Evolutionary conservation across 2,888 invertebrate species (phyloP).

Genomic region (Standfussiana lucernea): DNA sequence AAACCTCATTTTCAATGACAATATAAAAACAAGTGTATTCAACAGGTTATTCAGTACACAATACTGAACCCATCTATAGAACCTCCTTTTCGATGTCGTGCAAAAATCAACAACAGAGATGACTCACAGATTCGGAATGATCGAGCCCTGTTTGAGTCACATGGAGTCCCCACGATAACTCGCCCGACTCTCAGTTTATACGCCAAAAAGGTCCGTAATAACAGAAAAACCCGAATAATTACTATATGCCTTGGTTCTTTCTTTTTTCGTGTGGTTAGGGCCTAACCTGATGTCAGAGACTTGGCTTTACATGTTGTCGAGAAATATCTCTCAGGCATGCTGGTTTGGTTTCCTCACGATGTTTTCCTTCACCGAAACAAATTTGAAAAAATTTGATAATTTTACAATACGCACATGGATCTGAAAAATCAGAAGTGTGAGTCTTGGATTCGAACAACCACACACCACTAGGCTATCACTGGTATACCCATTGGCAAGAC

Average conservation of each 20-base stretch:
- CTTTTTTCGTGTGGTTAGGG: neutral
- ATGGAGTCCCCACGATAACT: neutral
- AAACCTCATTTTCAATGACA: slow-evolving; percentile 4
- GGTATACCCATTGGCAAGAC: no score
- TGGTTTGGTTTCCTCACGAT: neutral
- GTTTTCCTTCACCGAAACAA: neutral
- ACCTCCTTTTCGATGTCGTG: slow-evolving; percentile 48
- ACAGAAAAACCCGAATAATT: neutral
- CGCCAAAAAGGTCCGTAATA: neutral
- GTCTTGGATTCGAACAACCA: no score
- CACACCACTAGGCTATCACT: no score
- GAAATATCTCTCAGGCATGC: neutral
- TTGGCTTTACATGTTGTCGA: neutral
- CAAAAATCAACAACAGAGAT: slow-evolving; percentile 42
- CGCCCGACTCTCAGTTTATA: neutral
- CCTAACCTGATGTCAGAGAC: neutral
- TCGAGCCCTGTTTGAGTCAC: neutral
- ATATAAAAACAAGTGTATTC: neutral
- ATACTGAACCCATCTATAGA: neutral
- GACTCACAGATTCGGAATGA: slow-evolving; percentile 40
- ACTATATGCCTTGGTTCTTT: neutral
- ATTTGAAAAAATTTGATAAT: no score
- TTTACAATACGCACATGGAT: no score
- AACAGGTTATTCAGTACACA: neutral
- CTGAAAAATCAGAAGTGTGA: no score